Evolutionary conservation across 2,888 invertebrate genomes (phyloP), one percentile per base, ranked within the genome.

Genomic region (Watsonalla binaria): DNA sequence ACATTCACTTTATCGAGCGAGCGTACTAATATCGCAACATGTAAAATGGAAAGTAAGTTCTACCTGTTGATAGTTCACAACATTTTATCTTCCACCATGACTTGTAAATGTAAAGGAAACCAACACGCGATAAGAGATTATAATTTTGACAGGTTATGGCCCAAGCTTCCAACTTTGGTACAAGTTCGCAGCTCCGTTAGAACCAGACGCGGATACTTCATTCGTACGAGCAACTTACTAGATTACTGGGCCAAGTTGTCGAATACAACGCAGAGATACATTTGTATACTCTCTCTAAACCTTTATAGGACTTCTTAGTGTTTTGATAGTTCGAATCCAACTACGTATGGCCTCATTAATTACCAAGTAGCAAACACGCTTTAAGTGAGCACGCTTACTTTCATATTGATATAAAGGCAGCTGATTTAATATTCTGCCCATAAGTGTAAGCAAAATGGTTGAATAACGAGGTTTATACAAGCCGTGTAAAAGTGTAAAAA

Each of bases 11-110:
- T 37, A 49, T 37, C 49, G 15, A 14, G 37, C 49, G 49, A 49
- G 8, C 37, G 9, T 35, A 39, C 42, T 42, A 11, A 49, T 34
- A 49, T 15, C 49, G 49, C 14, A 49, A 49, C 39, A 49, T 49
- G 53, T 72, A 67, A 67, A 66, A 70, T 72, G 66, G 67, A 66
- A 70, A 72, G 72, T 61, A 55, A 60, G 64, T 53, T 54, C 61
- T 59, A 70, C 64, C 64, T 64, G 55, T 47, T 58, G 59, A 56
- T 63, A 58, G 58, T 56, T 54, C 54, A 58, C 62, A 66, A 68
- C 57, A 59, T 63, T 63, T 62, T 63, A 52, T 56, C 57, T 61
- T 60, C 63, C 59, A 60, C 54, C 47, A 50, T 57, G 58, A 55
- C 56, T 60, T 61, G 61, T 62, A 63, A 66, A 65, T 66, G 64